These are phyloP conservation scores for Megalopta genalis DNA, from an alignment of 1,140 invertebrate species.

Conservation along the genomic window DNA sequence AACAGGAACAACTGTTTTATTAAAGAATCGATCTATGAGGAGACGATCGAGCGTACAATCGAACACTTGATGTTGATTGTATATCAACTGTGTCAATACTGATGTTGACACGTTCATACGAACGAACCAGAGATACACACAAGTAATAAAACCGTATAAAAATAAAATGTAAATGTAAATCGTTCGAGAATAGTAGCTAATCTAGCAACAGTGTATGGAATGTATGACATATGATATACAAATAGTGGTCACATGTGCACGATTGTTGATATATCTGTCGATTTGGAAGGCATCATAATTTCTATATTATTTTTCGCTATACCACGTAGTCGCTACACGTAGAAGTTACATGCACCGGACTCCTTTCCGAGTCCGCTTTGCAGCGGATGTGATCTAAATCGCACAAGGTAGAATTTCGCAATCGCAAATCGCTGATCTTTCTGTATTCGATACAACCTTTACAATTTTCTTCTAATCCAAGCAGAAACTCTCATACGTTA, in stretches of 20 bases:
- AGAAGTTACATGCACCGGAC: not conserved
- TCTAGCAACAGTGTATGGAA: conserved; percentile 23
- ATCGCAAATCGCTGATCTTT: not conserved
- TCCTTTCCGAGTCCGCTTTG: not conserved
- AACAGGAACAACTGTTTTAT: conserved; percentile 15
- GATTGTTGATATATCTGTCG: conserved; percentile 6
- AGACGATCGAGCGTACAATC: not conserved
- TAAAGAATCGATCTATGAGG: not conserved
- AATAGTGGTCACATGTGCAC: not conserved
- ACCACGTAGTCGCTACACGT: not conserved
- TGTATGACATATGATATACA: conserved; percentile 1
- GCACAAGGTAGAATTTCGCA: not conserved
- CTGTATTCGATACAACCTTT: not conserved
- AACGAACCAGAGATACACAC: not conserved
- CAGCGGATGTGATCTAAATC: not conserved
- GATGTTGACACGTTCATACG: not conserved
- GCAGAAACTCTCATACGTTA: not conserved
- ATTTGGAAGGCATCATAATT: conserved; percentile 10
- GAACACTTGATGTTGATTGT: not conserved
- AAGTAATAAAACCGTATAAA: conserved; percentile 18
- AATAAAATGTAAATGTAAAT: conserved; percentile 32
- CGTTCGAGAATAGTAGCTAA: conserved; percentile 4
- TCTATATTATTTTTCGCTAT: not conserved
- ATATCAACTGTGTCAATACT: too few relatives aligned
- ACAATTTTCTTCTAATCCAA: too few relatives aligned